These are phyloP conservation scores for Ennomos erosarius DNA, from an alignment of 2,888 invertebrate species.

Conservation along the genomic window DNA sequence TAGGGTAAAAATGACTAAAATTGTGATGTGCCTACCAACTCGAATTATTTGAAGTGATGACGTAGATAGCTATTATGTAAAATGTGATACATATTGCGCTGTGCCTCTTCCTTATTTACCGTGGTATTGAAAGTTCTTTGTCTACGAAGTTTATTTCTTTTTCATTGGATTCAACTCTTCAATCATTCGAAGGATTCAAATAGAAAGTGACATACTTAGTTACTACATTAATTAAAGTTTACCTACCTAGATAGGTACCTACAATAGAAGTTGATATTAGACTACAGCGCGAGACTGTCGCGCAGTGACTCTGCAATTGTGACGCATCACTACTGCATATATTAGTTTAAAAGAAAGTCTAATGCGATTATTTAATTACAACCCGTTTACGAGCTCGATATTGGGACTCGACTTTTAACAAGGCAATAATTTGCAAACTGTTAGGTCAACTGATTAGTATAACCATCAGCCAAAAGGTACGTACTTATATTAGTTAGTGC, in stretches of 20 bases:
- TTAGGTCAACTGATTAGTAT: not conserved
- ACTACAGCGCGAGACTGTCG: conserved; percentile 36
- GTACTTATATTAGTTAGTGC: conserved; percentile 1
- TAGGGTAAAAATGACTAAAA: conserved; percentile 2
- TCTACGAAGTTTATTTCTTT: not conserved
- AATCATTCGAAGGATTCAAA: too few species aligned
- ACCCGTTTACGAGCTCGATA: conserved; percentile 38
- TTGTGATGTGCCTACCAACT: conserved; percentile 7
- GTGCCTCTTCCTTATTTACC: conserved; percentile 4
- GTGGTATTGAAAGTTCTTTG: conserved; percentile 4
- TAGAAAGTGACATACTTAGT: too few species aligned
- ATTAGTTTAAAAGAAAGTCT: conserved; percentile 43
- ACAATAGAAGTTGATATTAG: not conserved
- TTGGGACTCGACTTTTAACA: conserved; percentile 3
- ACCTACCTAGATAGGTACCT: too few species aligned
- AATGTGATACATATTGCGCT: conserved; percentile 32
- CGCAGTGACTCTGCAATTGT: conserved; percentile 49
- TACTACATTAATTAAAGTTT: too few species aligned
- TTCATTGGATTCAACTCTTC: too few species aligned
- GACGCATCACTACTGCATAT: conserved; percentile 57
- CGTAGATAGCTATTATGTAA: conserved; percentile 29
- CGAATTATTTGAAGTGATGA: conserved; percentile 22
- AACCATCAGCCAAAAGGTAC: too few species aligned
- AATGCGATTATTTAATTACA: conserved; percentile 66
- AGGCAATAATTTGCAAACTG: conserved; percentile 1